Conservation (phyloP, 2,888 invertebrate genomes). For the Micoletzkya japonica region DNA sequence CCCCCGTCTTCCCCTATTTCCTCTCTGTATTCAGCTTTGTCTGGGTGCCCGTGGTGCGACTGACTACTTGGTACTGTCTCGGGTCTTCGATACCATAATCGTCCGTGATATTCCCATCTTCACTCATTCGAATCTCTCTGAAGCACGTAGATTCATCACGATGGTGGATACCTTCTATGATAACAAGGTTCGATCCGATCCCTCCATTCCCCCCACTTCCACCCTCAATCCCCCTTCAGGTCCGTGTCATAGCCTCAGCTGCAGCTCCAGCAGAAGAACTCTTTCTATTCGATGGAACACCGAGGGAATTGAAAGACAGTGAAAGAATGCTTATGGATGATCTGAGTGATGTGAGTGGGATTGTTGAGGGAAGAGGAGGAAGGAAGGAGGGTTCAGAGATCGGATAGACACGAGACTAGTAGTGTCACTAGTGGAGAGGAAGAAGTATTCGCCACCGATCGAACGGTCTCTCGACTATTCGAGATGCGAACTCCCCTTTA, state of each 20-base stretch:
- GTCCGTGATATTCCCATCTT: conserved; percentile 86
- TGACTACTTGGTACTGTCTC: conserved; percentile 89
- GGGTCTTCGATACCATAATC: conserved; percentile 91
- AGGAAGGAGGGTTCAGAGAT: too few species aligned
- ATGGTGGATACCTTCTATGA: conserved; percentile 96
- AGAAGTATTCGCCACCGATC: conserved; percentile 92
- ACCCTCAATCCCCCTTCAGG: conserved; percentile 68
- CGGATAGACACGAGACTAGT: conserved; percentile 71
- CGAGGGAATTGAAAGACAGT: conserved; percentile 73
- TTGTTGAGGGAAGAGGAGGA: too few species aligned
- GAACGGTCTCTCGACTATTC: conserved; percentile 86
- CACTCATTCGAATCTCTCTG: conserved; percentile 79
- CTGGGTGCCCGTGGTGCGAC: conserved; percentile 84
- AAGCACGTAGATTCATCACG: conserved; percentile 90
- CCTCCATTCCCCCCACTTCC: not conserved
- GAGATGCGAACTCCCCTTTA: conserved; percentile 96
- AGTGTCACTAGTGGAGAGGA: conserved; percentile 96
- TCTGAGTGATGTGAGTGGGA: conserved; percentile 71
- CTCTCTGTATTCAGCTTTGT: conserved; percentile 73
- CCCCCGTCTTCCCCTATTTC: too few species aligned
- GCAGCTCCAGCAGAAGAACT: conserved; percentile 78
- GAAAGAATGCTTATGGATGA: conserved; percentile 92
- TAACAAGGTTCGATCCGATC: conserved; percentile 73
- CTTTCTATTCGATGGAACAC: conserved; percentile 70
- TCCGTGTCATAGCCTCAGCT: conserved; percentile 81